Evolutionary conservation across 2,888 invertebrate genomes (phyloP), one percentile per base, ranked within the genome.

Genomic region (Dryococelus australis): DNA sequence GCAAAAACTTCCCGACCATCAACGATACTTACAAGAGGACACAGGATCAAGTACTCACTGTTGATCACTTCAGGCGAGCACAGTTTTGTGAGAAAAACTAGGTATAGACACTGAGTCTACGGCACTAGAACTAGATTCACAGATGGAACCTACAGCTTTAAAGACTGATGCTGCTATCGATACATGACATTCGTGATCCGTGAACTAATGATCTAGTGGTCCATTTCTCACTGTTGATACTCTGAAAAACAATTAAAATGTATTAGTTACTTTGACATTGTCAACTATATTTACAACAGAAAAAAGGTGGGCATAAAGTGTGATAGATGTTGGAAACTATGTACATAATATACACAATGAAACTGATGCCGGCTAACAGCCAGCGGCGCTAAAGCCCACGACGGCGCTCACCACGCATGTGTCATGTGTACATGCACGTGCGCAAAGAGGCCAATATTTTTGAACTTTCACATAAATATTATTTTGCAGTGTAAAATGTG

Each of bases 121-220:
- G 65, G 65, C 65, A 65, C 65, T 65, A 65, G 65, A 65, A 65
- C 65, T 65, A 65, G 65, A n/a, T 20, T 65, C 65, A 65, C 65
- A 65, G 65, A n/a, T n/a, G 65, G 65, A 65, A 65, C 65, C 65
- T 65, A 65, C 65, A n/a, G 20, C 65, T 65, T 65, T n/a, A 24
- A 9, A 65, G 35, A 65, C 65, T 65, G 65, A 65, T 65, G 65
- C 65, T 65, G 65, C 65, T 65, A 65, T 65, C 47, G 47, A 47
- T 47, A 47, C 47, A 16, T 47, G 47, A 47, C 47, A 47, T 16
- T 47, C 65, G 65, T 65, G 65, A 65, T 65, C 24, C 65, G n/a
- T 65, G 65, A 20, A 65, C 65, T 65, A 65, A 20, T 10, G 65
- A 65, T 24, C 65, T n/a, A 65, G 65, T 65, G 65, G 65, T 65